Base-by-base conservation (phyloP, 2,888 invertebrate species). In the Standfussiana lucernea region DNA sequence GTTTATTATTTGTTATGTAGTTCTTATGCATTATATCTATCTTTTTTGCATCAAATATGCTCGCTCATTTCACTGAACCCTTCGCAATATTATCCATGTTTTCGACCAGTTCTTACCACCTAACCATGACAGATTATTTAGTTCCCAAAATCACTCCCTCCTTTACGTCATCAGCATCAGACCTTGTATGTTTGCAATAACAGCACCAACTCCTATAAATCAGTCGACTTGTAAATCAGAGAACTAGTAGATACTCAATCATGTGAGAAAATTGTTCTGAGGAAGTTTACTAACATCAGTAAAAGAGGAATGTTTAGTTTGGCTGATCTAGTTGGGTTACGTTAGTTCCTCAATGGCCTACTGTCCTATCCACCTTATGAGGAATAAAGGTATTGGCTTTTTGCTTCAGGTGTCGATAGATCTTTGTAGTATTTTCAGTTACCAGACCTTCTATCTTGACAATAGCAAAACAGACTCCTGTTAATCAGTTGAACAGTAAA, bases 201-300 rank as follows among this genome's bases (percentile, higher is more conserved):
- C 72, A 53, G 47, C 64, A 75, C 64, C 18, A 4, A 53, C 66
- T 28, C 40, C 32, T 28, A 61, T 77, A 71, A 84, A 77, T 71
- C 68, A 65, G 32, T 50, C 13, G 13, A 59, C 40, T n/a, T 28
- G 64, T 77, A 69, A 71, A 80, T 73, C 72, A 61, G n/a, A 61
- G 35, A 21, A 70, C 72, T 72, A 37, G 45, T 72, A 32, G 37
- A 4, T 35, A 61, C 35, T 61, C 56, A 40, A 75, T 56, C 21
- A 68, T 35, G 28, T 13, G 4, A 21, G 15, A 75, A 77, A 71
- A 68, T 75, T n/a, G 82, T 35, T 32, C 61, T 35, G 35, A 69
- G 76, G 76, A 85, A 61, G 84, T 75, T 85, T 82, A 82, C 66
- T n/a, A 42, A 81, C 53, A 42, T 72, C 67, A 47, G 56, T 62